A percentile compares a stretch with the other conserved stretches of the same genome.
phyloP scores from a whole-genome alignment of 1,140 invertebrate species.

The Sarcophaga bullata region DNA sequence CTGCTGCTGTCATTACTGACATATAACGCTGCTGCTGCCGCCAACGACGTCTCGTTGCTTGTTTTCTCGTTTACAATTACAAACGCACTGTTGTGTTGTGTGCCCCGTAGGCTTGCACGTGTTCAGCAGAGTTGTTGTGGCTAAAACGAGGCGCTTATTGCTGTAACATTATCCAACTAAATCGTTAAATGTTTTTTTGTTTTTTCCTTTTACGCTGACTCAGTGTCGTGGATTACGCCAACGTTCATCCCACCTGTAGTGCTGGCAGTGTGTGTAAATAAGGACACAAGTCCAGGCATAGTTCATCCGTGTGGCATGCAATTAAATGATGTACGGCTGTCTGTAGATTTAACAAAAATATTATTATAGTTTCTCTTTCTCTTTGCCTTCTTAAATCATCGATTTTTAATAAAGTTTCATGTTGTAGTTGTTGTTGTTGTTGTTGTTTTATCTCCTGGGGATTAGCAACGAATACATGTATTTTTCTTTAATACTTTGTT shows the following conservation, averaged over 20 bases:
- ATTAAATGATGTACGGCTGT: background rate
- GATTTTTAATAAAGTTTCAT: too few relatives aligned
- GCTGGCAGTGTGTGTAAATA: background rate
- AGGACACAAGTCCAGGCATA: slow-evolving; percentile 28
- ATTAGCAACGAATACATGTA: slow-evolving; percentile 17
- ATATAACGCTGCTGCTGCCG: background rate
- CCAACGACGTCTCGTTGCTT: background rate
- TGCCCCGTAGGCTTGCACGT: slow-evolving; percentile 38
- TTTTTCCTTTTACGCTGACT: background rate
- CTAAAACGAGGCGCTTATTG: background rate
- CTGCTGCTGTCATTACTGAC: slow-evolving; percentile 9
- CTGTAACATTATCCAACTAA: background rate
- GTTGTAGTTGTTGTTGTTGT: too few relatives aligned
- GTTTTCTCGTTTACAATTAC: background rate
- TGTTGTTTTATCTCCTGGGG: slow-evolving; percentile 11
- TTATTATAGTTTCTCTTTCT: background rate
- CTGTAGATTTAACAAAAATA: background rate
- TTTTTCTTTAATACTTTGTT: too few relatives aligned
- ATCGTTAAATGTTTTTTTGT: background rate
- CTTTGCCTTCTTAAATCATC: background rate
- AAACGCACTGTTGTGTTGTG: background rate
- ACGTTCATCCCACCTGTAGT: too few relatives aligned
- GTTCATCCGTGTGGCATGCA: slow-evolving; percentile 29
- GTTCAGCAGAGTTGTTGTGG: background rate
- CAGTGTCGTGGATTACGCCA: background rate